A percentile compares a stretch with the other conserved stretches of the same genome.
phyloP scores from a whole-genome alignment of 2,888 invertebrate genomes.

The Lepidonotus clava region DNA sequence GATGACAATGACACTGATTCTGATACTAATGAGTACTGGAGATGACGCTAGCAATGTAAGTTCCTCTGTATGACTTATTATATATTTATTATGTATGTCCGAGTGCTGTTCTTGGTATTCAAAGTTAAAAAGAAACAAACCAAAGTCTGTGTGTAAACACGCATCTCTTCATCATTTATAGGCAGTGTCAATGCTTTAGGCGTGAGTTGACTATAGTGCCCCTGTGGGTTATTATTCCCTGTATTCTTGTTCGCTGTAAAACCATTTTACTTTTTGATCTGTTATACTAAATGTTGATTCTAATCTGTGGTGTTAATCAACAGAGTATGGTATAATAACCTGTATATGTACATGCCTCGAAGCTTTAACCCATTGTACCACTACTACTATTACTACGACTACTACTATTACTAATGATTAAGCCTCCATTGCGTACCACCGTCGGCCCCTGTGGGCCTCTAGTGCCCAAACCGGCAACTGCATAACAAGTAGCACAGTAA shows the following conservation, averaged over 20 bases:
- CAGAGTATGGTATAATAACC: constrained; percentile 1
- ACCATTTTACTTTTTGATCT: background rate
- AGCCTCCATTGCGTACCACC: constrained; percentile 35
- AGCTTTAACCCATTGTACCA: constrained; percentile 22
- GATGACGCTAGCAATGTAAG: constrained; percentile 4
- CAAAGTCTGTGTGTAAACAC: background rate
- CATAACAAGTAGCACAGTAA: constrained; percentile 2
- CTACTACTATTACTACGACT: background rate
- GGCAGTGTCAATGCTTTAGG: constrained; percentile 37
- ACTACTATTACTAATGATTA: constrained; percentile 1
- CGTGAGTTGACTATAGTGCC: constrained; percentile 23
- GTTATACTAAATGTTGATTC: constrained; percentile 25
- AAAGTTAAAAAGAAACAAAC: background rate
- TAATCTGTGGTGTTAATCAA: constrained; percentile 29
- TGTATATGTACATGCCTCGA: constrained; percentile 17
- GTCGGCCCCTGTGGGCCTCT: constrained; percentile 2
- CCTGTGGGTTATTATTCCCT: constrained; percentile 1
- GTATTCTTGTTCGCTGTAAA: constrained; percentile 8
- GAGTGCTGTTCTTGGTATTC: constrained; percentile 5
- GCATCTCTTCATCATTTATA: background rate
- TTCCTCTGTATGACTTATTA: constrained; percentile 21
- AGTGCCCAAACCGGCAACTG: background rate
- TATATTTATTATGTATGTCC: background rate
- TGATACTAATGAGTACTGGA: background rate
- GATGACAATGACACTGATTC: background rate